Percentiles rank a stretch among this genome's conserved stretches.
Conservation (phyloP, 2,797 vertebrate genomes). For the Tokudaia muenninki region DNA sequence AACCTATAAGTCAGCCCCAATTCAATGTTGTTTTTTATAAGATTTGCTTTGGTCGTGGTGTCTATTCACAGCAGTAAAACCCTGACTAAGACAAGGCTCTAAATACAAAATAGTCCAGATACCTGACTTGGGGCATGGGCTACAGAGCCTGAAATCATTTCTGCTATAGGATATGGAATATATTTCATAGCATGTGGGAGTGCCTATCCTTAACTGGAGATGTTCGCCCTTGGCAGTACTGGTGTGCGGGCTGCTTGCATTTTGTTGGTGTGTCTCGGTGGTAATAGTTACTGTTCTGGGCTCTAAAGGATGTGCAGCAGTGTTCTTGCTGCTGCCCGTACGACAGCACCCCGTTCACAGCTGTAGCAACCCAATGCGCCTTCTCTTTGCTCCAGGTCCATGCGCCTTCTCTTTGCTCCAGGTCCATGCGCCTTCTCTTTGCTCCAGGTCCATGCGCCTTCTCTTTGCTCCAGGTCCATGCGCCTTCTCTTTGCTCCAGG, state of each 20-base stretch:
- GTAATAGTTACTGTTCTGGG: neutral
- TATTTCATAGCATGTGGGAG: rapidly evolving
- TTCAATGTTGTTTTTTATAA: neutral
- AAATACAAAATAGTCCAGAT: neutral
- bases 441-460: neutral
- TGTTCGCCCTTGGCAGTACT: neutral
- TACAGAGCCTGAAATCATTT: neutral
- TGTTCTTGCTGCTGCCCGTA: neutral
- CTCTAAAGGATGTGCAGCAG: neutral
- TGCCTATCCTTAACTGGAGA: neutral
- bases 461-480: neutral
- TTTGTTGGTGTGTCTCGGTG: neutral
- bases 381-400: neutral
- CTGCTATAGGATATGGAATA: neutral
- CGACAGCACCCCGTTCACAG: neutral
- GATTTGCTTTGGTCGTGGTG: neutral
- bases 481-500: neutral
- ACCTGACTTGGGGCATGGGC: neutral
- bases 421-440: neutral
- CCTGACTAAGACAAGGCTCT: neutral
- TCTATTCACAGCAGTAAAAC: neutral
- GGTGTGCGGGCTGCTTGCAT: too few relatives aligned
- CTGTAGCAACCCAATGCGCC: neutral
- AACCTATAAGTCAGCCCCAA: neutral
- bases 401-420: too few relatives aligned